Evolutionary conservation across 2,888 invertebrate genomes (phyloP), one percentile per base, ranked within the genome.

Genomic region (Volucella inanis): DNA sequence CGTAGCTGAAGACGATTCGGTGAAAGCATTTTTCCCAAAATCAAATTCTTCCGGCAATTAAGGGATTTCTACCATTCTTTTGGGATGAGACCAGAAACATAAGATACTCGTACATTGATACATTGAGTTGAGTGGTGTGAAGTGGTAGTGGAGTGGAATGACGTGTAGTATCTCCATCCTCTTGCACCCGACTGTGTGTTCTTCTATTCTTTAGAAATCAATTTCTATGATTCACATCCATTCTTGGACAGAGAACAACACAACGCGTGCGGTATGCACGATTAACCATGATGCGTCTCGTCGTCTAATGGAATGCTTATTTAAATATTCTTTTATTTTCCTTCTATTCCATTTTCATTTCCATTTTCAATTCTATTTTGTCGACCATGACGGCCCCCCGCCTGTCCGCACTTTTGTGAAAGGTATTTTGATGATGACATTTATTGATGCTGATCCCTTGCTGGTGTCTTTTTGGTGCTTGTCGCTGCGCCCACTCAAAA

Each of bases 281-380:
- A 80, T 75, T 84, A 71, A 84, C 84, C 79, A 70, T 79, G 59
- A 45, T 61, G 52, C 61, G 54, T 18, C 47, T 82, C 50, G 31
- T 57, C 43, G 43, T 75, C 70, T 70, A 83, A 83, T 75, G 84
- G 84, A 71, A 80, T 80, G 74, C 75, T 75, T 84, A 84, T 84
- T 80, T 79, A 75, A 80, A 80, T 84, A 57, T 74, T 74, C 38
- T 67, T 59, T 47, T 14, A 18, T 39, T 38, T 57, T 18, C n/a
- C n/a, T n/a, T n/a, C 31, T 1, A 31, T 49, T 43, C 47, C 43
- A 22, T 62, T 22, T 50, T 31, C 61, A 41, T 41, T 31, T 43
- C 59, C 31, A 50, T 65, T 64, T 39, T 49, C 41, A 22, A 22
- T 22, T 52, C 22, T 11, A 45, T 55, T 12, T 18, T 18, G 18